Percentiles rank a stretch among this genome's conserved stretches.
phyloP scores from a whole-genome alignment of 2,113 vertebrate species.

The Scortum barcoo region DNA sequence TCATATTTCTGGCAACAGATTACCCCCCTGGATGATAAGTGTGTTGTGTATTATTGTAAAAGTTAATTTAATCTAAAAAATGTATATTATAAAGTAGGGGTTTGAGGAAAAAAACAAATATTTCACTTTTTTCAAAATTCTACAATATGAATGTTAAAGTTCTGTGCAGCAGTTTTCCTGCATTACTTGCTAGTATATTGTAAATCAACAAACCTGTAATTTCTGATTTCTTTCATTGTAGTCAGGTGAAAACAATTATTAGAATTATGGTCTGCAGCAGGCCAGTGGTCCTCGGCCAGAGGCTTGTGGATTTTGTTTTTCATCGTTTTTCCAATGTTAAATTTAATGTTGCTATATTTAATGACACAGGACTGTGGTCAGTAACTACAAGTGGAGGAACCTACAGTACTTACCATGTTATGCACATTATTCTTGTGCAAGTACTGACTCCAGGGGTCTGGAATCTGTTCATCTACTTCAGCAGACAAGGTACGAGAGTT shows the following conservation, averaged over 20 bases:
- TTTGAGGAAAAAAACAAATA: too few species aligned
- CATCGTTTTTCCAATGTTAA: not conserved
- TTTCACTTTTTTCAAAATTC: too few species aligned
- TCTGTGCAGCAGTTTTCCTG: not conserved
- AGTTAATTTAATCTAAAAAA: too few species aligned
- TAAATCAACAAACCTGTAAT: not conserved
- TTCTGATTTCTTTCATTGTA: too few species aligned
- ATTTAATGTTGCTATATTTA: not conserved
- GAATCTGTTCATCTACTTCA: slow-evolving; percentile 94
- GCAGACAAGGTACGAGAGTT: slow-evolving; percentile 90
- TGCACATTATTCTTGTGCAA: slow-evolving; percentile 91
- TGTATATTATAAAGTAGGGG: too few species aligned
- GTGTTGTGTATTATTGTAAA: not conserved
- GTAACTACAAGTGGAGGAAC: not conserved
- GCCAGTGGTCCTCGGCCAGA: not conserved
- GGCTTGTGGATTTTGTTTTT: not conserved
- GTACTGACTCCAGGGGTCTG: slow-evolving; percentile 99
- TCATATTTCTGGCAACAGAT: not conserved
- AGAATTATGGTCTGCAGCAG: not conserved
- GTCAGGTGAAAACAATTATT: too few species aligned
- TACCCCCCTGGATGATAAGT: not conserved
- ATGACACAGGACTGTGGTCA: not conserved
- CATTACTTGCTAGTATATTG: not conserved
- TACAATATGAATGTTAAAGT: not conserved
- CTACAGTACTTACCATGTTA: slow-evolving; percentile 84